Base-by-base conservation (phyloP, 2,113 vertebrate species). In the Zeus faber region DNA sequence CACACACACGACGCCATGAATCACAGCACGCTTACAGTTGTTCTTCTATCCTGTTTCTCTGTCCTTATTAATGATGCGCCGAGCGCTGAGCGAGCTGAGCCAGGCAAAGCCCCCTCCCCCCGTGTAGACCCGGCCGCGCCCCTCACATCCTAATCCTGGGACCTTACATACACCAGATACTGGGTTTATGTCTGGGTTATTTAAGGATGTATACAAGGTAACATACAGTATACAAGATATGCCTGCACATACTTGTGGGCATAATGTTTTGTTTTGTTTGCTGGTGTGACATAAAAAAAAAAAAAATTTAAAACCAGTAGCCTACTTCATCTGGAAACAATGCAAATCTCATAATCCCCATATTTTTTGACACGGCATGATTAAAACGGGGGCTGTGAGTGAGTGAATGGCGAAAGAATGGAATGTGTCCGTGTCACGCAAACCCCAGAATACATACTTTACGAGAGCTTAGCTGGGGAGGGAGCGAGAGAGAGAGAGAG, bases 41-140 rank as follows among this genome's bases (percentile, higher is more conserved):
- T 51, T 73, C 71, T 40, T 47, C 49, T 61, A 54, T 23, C 59
- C 61, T 62, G 40, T 45, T 31, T 77, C 47, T 71, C 24, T 58
- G 54, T 64, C 65, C 64, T 85, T 83, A 84, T 85, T 86, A 83
- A 86, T 84, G 72, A 84, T 79, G 72, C 65, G 62, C 56, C 76
- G 48, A 44, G 40, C 58, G 25, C 20, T 54, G 66, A 74, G 49
- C 18, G n/a, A 71, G 79, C 72, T 67, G 71, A 77, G 71, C 69
- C 55, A 70, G 72, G 76, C 65, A 69, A 73, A 81, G 78, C 70
- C 40, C 16, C 27, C 9, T 4, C n/a, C n/a, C n/a, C n/a, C n/a
- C n/a, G n/a, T n/a, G n/a, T n/a, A 16, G 40, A 41, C 6, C 17
- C 8, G 40, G 4, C 40, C 6, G n/a, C 40, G n/a, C 40, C 3